Conservation (phyloP, 2,113 vertebrate genomes). For the Atractosteus spatula region DNA sequence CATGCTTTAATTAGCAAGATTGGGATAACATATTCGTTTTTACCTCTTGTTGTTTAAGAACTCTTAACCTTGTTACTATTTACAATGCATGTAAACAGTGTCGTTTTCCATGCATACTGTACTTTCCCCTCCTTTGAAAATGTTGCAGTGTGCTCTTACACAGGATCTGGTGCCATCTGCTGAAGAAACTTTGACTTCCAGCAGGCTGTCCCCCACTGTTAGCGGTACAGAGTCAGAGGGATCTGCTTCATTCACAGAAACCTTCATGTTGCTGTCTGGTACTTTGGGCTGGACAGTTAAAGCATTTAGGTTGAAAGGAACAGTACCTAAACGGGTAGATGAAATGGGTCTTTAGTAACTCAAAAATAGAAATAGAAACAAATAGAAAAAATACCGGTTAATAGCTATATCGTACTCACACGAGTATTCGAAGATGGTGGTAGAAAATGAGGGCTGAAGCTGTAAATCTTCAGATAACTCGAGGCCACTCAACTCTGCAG, state of each 20-base stretch:
- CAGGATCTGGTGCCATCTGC: constrained; percentile 61
- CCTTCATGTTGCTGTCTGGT: constrained; percentile 42
- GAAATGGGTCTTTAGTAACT: background rate
- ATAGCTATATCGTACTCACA: constrained; percentile 34
- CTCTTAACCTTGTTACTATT: too few relatives aligned
- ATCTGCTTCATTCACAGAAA: constrained; percentile 35
- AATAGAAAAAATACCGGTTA: background rate
- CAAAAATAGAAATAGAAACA: background rate
- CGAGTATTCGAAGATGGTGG: constrained; percentile 42
- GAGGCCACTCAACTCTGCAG: constrained; percentile 47
- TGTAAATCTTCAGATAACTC: constrained; percentile 32
- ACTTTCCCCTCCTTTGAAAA: too few relatives aligned
- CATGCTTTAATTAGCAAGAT: too few relatives aligned
- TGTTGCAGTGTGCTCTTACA: constrained; percentile 28
- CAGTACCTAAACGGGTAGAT: constrained; percentile 30
- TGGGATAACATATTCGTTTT: too few relatives aligned
- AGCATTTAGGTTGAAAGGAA: constrained; percentile 39
- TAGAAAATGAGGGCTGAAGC: constrained; percentile 43
- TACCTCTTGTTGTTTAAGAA: too few relatives aligned
- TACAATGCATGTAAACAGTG: too few relatives aligned
- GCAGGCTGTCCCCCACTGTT: constrained; percentile 46
- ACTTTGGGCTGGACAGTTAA: constrained; percentile 39
- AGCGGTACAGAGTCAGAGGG: constrained; percentile 27
- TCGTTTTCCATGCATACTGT: too few relatives aligned
- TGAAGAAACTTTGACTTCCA: constrained; percentile 53